Percentiles rank a stretch among this genome's conserved stretches.
Conservation (phyloP, 2,113 vertebrate species). For the Microtus pennsylvanicus region DNA sequence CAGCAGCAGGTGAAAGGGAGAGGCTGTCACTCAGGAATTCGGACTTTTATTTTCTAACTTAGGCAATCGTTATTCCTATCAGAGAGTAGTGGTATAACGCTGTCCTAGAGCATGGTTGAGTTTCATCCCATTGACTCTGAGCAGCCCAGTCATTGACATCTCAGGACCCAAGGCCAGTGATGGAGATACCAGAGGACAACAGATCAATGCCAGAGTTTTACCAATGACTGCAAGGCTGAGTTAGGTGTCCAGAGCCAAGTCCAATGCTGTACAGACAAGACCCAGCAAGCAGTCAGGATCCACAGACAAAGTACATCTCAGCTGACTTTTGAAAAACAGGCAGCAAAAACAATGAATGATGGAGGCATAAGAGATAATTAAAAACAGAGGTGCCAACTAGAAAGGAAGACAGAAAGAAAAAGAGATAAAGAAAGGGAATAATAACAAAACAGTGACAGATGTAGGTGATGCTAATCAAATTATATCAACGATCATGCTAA, state of each 20-base stretch:
- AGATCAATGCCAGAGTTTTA: neutral
- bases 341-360: neutral
- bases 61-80: neutral
- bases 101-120: no score
- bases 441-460: neutral
- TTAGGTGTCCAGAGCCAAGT: neutral
- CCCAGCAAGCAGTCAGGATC: no score
- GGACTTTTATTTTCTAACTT: neutral
- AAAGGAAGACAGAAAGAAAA: neutral
- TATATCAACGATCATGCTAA: no score
- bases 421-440: fast-evolving
- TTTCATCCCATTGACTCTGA: neutral
- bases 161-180: neutral
- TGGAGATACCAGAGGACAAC: neutral
- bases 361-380: neutral
- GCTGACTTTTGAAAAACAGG: neutral
- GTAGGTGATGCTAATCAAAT: neutral
- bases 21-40: neutral
- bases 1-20: no score
- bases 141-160: neutral
- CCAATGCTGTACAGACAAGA: no score
- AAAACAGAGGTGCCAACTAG: neutral
- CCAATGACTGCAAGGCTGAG: no score
- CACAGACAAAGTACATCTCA: neutral
- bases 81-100: fast-evolving